These are phyloP conservation scores for Patella ulyssiponensis DNA, from an alignment of 2,888 invertebrate species.

Conservation along the genomic window DNA sequence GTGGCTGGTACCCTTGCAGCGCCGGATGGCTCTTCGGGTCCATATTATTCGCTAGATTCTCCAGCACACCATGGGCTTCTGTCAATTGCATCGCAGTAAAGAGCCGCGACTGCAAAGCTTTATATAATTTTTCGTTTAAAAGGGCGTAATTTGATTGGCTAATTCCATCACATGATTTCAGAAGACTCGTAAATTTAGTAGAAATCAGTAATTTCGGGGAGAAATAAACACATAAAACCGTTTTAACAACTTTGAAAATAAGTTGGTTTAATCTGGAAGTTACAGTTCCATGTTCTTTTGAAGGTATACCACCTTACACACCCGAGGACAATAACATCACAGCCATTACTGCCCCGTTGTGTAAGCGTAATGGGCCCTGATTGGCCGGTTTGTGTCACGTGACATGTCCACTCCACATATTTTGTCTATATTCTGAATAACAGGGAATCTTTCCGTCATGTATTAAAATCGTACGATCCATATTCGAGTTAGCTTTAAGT, in stretches of 20 bases:
- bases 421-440: not conserved
- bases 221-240: too few relatives aligned
- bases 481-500: too few relatives aligned
- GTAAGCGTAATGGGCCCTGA: conserved; percentile 19
- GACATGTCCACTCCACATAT: conserved; percentile 10
- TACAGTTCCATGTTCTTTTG: too few relatives aligned
- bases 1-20: conserved; percentile 73
- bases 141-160: conserved; percentile 64
- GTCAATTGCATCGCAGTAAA: conserved; percentile 62
- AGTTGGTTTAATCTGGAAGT: too few relatives aligned
- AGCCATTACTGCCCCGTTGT: conserved; percentile 26
- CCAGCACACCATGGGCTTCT: conserved; percentile 55
- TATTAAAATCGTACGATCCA: too few relatives aligned
- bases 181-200: conserved; percentile 18
- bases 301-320: not conserved
- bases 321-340: conserved; percentile 13
- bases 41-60: conserved; percentile 72
- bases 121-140: conserved; percentile 62
- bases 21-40: conserved; percentile 74
- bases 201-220: conserved; percentile 11
- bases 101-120: conserved; percentile 49
- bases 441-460: not conserved
- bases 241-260: too few relatives aligned
- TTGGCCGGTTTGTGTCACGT: conserved; percentile 22
- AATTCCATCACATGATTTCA: conserved; percentile 65